Evolutionary conservation across 2,888 invertebrate genomes (phyloP), one percentile per base, ranked within the genome.

Genomic region (Tetramorium bicarinatum): DNA sequence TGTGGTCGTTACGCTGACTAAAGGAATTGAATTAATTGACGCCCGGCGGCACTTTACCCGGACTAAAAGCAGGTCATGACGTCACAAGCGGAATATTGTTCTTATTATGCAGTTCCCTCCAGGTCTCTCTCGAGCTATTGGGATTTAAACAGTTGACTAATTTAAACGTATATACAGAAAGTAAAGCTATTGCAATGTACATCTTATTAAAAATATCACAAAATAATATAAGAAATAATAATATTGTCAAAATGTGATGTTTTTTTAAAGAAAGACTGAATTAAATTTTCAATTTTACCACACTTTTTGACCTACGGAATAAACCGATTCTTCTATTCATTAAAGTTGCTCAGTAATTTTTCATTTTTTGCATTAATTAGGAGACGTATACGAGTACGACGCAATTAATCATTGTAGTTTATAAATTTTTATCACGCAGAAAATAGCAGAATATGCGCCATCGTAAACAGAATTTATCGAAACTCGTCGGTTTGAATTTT

Each of bases 21-120:
- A 47, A 66, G 71, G 34, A 79, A 79, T 71, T 59, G 71, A 79
- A 71, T 79, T 71, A 79, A 79, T 79, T 72, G 56, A 72, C 18
- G 59, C 59, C 77, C 79, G n/a, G 13, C 44, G 38, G 72, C 59
- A 59, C 29, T 72, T 71, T 56, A 29, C 29, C n/a, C 44, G 25
- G 56, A 77, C 44, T 38, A 18, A 59, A 79, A 79, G 71, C 44
- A 71, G 56, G 44, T 71, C 44, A 21, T 67, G 52, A 44, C 38
- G 44, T 56, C 34, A 79, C 21, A 15, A 44, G 11, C 29, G 47
- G 47, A 29, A 71, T 34, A 79, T 71, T 56, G 44, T 79, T 79
- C 34, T 69, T 47, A 47, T 44, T 56, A 54, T 61, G 44, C 34
- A 44, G 29, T 61, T 44, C n/a, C 13, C 38, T 25, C 11, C 13